Percentiles rank a stretch among this genome's conserved stretches.
These are phyloP conservation scores for Cyaniris semiargus DNA, from an alignment of 2,888 invertebrate species.

Conservation along the genomic window DNA sequence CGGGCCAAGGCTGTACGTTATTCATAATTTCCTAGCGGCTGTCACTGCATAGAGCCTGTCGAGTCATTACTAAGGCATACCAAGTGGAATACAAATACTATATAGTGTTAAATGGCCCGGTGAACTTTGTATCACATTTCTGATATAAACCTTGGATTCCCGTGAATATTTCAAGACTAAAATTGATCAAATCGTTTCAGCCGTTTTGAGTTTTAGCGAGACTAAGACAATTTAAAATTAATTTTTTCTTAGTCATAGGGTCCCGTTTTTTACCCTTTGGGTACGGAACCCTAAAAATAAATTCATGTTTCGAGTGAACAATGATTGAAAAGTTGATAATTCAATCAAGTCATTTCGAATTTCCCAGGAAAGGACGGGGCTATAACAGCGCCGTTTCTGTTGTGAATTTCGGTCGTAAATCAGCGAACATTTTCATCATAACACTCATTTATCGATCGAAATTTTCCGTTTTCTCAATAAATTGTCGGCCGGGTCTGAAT, in stretches of 20 bases:
- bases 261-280: too few relatives aligned
- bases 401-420: slow-evolving; percentile 17
- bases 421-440: slow-evolving; percentile 13
- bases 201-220: too few relatives aligned
- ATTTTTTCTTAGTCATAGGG: too few relatives aligned
- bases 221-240: too few relatives aligned
- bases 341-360: neutral
- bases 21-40: slow-evolving; percentile 19
- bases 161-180: too few relatives aligned
- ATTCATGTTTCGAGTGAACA: neutral
- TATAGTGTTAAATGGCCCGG: too few relatives aligned
- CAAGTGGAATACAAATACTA: too few relatives aligned
- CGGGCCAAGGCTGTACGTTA: slow-evolving; percentile 15
- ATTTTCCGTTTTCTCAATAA: slow-evolving; percentile 20
- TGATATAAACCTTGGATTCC: too few relatives aligned
- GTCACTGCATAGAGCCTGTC: neutral
- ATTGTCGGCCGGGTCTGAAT: neutral
- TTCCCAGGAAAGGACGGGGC: neutral
- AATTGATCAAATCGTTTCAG: too few relatives aligned
- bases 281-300: neutral
- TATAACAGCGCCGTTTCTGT: neutral
- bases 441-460: neutral
- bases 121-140: too few relatives aligned
- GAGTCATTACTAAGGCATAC: neutral
- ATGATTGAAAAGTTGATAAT: neutral